phyloP scores from a whole-genome alignment of 2,113 vertebrate species.

The Cyphomyrus plagiostoma region DNA sequence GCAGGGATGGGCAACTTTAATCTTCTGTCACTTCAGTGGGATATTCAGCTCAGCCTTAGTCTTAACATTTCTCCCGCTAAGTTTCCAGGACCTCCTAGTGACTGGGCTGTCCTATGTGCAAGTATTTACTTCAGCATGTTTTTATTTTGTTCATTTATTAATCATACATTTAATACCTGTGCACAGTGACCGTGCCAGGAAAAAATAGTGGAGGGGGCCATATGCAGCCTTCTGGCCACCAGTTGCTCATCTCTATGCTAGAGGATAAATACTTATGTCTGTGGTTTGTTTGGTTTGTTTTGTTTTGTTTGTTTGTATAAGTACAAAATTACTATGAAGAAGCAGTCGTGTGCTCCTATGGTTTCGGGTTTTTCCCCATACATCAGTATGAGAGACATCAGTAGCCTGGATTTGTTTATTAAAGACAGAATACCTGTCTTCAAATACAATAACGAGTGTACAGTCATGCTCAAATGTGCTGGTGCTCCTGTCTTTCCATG shows the following conservation, averaged over 20 bases:
- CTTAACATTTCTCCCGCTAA: background rate
- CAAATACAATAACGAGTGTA: background rate
- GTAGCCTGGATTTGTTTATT: background rate
- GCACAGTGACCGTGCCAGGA: background rate
- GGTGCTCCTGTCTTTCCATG: background rate
- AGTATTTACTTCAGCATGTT: background rate
- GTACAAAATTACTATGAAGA: background rate
- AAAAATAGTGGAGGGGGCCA: background rate
- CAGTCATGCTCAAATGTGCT: background rate
- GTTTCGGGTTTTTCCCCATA: background rate
- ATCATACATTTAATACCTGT: background rate
- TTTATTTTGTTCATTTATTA: background rate
- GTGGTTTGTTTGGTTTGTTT: background rate
- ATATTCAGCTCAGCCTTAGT: background rate
- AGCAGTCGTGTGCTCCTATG: background rate
- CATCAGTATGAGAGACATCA: background rate
- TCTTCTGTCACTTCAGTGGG: background rate
- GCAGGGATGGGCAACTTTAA: background rate
- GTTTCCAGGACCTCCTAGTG: background rate
- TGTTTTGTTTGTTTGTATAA: background rate
- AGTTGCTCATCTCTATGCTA: background rate
- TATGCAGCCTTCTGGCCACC: background rate
- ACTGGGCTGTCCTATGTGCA: background rate
- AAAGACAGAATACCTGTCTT: background rate
- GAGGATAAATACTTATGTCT: background rate